A percentile compares a stretch with the other conserved stretches of the same genome.
These are phyloP conservation scores for Lithosia quadra DNA, from an alignment of 2,888 invertebrate species.

Conservation along the genomic window DNA sequence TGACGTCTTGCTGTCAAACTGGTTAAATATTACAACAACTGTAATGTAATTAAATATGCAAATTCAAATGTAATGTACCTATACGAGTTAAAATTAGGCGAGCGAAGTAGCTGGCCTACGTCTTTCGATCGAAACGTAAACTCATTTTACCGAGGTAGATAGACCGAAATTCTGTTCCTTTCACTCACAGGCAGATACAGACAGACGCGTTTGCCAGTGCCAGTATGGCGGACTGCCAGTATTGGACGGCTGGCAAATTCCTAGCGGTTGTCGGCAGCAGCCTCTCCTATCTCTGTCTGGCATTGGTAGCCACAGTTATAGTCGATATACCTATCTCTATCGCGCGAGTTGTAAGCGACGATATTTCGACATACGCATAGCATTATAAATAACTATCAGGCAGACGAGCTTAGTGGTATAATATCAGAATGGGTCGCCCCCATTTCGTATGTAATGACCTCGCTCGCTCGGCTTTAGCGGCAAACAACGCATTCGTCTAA, in stretches of 20 bases:
- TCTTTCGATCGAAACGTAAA: conserved; percentile 54
- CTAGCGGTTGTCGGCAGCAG: conserved; percentile 63
- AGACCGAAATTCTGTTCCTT: conserved; percentile 71
- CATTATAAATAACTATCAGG: conserved; percentile 45
- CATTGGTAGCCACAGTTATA: conserved; percentile 28
- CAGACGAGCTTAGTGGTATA: conserved; percentile 55
- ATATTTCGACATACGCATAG: conserved; percentile 47
- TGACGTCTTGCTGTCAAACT: conserved; percentile 37
- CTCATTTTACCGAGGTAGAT: conserved; percentile 39
- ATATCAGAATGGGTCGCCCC: conserved; percentile 67
- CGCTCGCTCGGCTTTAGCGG: conserved; percentile 60
- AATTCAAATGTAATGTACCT: conserved; percentile 58
- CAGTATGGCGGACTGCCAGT: conserved; percentile 74
- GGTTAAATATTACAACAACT: conserved; percentile 49
- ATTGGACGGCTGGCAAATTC: conserved; percentile 76
- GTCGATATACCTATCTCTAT: conserved; percentile 48
- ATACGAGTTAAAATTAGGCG: conserved; percentile 38
- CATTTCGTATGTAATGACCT: conserved; percentile 66
- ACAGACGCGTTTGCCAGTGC: conserved; percentile 68
- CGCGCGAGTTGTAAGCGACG: conserved; percentile 42
- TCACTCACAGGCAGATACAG: conserved; percentile 63
- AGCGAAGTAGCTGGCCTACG: conserved; percentile 41
- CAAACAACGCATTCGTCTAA: conserved; percentile 40
- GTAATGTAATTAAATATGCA: conserved; percentile 61
- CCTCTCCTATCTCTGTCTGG: conserved; percentile 60